Evolutionary conservation across 2,888 invertebrate genomes (phyloP).

Genomic region (Parnassius smintheus): DNA sequence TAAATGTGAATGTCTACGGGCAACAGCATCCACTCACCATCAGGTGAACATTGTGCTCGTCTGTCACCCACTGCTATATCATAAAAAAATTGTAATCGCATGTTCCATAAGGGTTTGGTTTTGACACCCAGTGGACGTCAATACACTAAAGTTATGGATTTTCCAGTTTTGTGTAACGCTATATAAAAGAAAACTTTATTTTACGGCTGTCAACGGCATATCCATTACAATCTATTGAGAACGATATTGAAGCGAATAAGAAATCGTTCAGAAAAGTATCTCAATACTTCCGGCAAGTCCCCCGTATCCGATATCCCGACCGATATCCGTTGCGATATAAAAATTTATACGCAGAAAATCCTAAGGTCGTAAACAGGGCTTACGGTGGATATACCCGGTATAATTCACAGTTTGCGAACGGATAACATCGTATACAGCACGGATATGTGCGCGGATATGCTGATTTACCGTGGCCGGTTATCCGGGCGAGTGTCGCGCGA

Average conservation of each 20-base stretch:
- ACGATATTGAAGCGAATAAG: constrained; percentile 19
- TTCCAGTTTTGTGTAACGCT: neutral
- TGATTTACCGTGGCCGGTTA: constrained; percentile 35
- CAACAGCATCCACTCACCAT: too few relatives aligned
- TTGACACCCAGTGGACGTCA: too few relatives aligned
- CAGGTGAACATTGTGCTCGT: too few relatives aligned
- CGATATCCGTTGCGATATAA: constrained; percentile 57
- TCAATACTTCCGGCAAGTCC: constrained; percentile 17
- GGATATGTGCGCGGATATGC: constrained; percentile 27
- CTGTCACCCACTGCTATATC: too few relatives aligned
- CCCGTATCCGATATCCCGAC: constrained; percentile 14
- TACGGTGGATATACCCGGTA: constrained; percentile 46
- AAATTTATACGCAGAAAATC: constrained; percentile 62
- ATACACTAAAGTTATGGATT: too few relatives aligned
- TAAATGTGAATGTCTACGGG: too few relatives aligned
- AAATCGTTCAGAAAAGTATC: constrained; percentile 12
- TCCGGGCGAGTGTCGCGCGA: constrained; percentile 30
- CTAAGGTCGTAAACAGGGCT: constrained; percentile 55
- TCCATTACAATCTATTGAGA: constrained; percentile 18
- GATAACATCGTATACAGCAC: constrained; percentile 39
- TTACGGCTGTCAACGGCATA: constrained; percentile 7
- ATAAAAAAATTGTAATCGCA: too few relatives aligned
- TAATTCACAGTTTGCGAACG: constrained; percentile 44
- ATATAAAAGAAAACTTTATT: constrained; percentile 7
- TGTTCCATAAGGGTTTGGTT: too few relatives aligned